A percentile compares a stretch with the other conserved stretches of the same genome.
phyloP scores from a whole-genome alignment of 2,797 vertebrate species.

The Neoniphon sammara region DNA sequence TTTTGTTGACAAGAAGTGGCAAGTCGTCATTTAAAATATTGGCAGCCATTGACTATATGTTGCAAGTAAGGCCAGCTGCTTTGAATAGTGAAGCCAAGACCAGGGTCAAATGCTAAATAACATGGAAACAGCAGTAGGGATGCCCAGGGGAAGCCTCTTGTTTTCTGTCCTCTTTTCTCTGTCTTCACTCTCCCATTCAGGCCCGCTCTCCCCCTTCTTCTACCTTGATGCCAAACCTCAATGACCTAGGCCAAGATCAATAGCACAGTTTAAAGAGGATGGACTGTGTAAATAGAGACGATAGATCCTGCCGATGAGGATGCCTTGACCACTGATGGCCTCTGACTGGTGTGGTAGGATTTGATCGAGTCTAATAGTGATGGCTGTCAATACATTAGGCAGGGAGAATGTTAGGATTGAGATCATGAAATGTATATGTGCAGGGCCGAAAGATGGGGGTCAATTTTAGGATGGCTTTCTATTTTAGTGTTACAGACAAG shows the following conservation, averaged over 20 bases:
- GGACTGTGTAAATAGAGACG: conserved; percentile 78
- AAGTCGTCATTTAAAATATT: conserved; percentile 67
- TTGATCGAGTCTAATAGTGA: conserved; percentile 72
- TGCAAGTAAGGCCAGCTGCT: conserved; percentile 56
- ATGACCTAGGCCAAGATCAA: conserved; percentile 77
- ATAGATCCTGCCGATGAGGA: conserved; percentile 71
- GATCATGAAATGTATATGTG: conserved; percentile 20
- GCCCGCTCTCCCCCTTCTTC: conserved; percentile 22
- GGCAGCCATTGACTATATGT: conserved; percentile 72
- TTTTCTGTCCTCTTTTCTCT: conserved; percentile 33
- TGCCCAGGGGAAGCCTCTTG: conserved; percentile 59
- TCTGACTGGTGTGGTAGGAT: conserved; percentile 63
- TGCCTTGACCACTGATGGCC: conserved; percentile 68
- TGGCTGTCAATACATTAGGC: conserved; percentile 53
- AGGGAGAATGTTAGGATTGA: conserved; percentile 36
- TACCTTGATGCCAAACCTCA: conserved; percentile 68
- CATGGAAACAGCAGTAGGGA: conserved; percentile 59
- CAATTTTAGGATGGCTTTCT: conserved; percentile 25
- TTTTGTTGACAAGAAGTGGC: conserved; percentile 48
- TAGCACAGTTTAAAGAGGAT: conserved; percentile 79
- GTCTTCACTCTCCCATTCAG: conserved; percentile 43
- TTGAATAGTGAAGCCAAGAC: conserved; percentile 74
- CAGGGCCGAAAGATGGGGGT: conserved; percentile 29
- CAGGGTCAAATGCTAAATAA: conserved; percentile 79
- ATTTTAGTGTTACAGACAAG: conserved; percentile 1